Percentiles rank a stretch among this genome's conserved stretches.
These are phyloP conservation scores for Caenorhabditis sp. DNA, from an alignment of 2,888 invertebrate genomes.

Conservation along the genomic window DNA sequence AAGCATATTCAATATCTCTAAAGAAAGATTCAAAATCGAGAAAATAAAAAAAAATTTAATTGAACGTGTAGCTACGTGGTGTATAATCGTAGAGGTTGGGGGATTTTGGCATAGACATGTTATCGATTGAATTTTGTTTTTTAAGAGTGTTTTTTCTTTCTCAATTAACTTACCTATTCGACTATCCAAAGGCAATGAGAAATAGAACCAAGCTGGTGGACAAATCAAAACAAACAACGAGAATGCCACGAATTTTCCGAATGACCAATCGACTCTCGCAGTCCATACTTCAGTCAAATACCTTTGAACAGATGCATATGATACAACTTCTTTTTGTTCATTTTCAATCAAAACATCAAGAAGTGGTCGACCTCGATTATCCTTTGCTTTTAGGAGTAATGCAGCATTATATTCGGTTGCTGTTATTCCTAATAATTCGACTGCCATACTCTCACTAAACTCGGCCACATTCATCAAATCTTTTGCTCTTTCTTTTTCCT, in stretches of 20 bases:
- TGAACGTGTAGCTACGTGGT: too few species aligned
- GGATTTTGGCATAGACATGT: too few species aligned
- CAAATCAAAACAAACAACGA: constrained; percentile 90
- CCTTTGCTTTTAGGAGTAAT: constrained; percentile 90
- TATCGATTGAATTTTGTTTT: too few species aligned
- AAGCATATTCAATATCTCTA: too few species aligned
- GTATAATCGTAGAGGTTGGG: too few species aligned
- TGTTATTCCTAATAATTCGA: constrained; percentile 80
- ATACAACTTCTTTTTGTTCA: constrained; percentile 79
- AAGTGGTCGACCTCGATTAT: constrained; percentile 88
- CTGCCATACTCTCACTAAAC: constrained; percentile 96
- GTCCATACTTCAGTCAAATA: constrained; percentile 89
- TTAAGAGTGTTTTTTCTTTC: too few species aligned
- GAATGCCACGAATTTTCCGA: constrained; percentile 90
- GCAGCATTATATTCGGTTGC: constrained; percentile 82
- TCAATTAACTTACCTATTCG: constrained; percentile 56
- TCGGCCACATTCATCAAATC: constrained; percentile 93
- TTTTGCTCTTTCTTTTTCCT: constrained; percentile 84
- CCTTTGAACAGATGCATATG: constrained; percentile 73
- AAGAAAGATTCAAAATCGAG: too few species aligned
- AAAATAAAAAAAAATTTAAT: too few species aligned
- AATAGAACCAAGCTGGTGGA: constrained; percentile 82
- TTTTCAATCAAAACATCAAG: constrained; percentile 85
- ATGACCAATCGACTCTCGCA: constrained; percentile 93
- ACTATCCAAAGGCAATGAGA: constrained; percentile 68